Conservation (phyloP, 1,140 invertebrate genomes). For the Apis mellifera region DNA sequence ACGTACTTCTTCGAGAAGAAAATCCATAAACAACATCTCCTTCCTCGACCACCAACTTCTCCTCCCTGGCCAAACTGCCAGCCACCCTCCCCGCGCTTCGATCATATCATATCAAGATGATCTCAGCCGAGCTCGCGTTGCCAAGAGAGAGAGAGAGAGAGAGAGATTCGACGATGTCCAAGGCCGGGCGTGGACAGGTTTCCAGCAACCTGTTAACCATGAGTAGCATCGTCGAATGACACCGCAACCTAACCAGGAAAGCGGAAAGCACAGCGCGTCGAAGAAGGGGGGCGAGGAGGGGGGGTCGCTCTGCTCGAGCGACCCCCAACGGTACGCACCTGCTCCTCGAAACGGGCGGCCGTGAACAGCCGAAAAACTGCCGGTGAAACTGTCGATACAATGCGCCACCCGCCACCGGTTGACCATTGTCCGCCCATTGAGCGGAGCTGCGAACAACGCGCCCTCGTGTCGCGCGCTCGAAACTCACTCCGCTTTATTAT, state of each 20-base stretch:
- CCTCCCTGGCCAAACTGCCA: not conserved
- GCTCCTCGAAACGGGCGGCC: constrained; percentile 19
- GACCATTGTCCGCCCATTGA: constrained; percentile 67
- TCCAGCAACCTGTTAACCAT: constrained; percentile 41
- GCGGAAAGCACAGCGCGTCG: constrained; percentile 17
- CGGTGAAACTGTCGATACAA: constrained; percentile 64
- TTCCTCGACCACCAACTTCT: not conserved
- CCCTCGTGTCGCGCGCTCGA: constrained; percentile 43
- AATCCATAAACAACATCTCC: not conserved
- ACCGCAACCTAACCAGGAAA: not conserved
- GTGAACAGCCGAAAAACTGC: constrained; percentile 29
- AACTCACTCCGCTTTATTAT: constrained; percentile 60
- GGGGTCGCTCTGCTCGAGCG: not conserved
- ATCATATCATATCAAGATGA: constrained; percentile 9
- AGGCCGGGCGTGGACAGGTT: constrained; percentile 29
- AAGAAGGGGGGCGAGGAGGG: not conserved
- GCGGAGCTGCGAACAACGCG: constrained; percentile 27
- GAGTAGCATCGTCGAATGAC: constrained; percentile 14
- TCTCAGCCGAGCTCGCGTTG: not conserved
- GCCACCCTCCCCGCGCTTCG: not conserved
- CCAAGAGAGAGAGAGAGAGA: constrained; percentile 11
- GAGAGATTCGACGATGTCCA: constrained; percentile 6
- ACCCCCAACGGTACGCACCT: constrained; percentile 52
- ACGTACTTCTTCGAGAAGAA: not conserved
- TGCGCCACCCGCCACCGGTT: constrained; percentile 69